Conservation (phyloP, 2,888 invertebrate genomes). For the Lapara coniferarum region DNA sequence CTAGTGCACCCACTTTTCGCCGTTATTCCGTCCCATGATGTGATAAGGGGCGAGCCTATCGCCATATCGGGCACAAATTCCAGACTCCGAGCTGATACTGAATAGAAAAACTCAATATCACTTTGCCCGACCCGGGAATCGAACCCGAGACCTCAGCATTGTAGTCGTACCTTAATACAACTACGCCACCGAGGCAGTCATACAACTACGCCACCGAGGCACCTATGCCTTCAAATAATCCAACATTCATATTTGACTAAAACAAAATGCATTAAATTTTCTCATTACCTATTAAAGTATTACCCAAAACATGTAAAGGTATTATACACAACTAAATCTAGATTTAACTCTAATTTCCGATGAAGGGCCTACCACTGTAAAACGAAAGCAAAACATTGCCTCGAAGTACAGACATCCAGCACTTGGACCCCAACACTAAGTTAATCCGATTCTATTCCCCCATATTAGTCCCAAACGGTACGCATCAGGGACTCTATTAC, state of each 20-base stretch:
- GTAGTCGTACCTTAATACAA: no score
- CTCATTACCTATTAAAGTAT: not conserved
- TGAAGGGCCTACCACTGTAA: slow-evolving; percentile 37
- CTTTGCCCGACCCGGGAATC: no score
- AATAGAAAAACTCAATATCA: no score
- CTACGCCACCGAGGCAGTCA: no score
- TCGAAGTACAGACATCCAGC: slow-evolving; percentile 28
- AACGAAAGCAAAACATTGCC: slow-evolving; percentile 42
- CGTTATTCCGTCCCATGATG: no score
- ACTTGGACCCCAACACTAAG: slow-evolving; percentile 30
- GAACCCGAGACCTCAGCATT: no score
- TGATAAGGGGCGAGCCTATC: no score
- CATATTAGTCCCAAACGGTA: slow-evolving; percentile 44
- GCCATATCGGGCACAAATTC: no score
- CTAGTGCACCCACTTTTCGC: no score
- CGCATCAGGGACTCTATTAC: slow-evolving; percentile 14
- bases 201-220: no score
- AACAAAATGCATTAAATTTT: not conserved
- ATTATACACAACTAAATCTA: slow-evolving; percentile 18
- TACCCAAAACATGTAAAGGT: not conserved
- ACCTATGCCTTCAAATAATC: no score
- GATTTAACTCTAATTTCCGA: slow-evolving; percentile 36
- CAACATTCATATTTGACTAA: not conserved
- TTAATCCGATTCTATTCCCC: slow-evolving; percentile 60
- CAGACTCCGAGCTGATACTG: no score